Percentiles rank a stretch among this genome's conserved stretches.
These are phyloP conservation scores for Thereva nobilitata DNA, from an alignment of 2,888 invertebrate species.

Conservation along the genomic window DNA sequence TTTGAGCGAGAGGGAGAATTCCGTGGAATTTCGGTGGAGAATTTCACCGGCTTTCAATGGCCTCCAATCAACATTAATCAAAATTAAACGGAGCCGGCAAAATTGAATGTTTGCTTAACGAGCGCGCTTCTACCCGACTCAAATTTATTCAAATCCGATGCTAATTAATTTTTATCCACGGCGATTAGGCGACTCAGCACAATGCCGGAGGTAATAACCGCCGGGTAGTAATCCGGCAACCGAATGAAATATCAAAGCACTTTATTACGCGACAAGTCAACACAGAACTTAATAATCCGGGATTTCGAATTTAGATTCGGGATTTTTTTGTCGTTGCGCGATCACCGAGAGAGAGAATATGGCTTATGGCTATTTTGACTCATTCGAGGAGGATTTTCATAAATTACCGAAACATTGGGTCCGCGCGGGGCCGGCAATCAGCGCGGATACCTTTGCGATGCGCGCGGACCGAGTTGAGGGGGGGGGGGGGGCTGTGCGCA, in stretches of 20 bases:
- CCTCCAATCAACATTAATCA: too few relatives aligned
- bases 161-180: slow-evolving; percentile 19
- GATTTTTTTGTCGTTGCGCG: too few relatives aligned
- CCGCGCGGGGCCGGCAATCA: too few relatives aligned
- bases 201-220: slow-evolving; percentile 28
- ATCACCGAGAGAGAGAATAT: too few relatives aligned
- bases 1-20: neutral
- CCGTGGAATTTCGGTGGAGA: neutral
- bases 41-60: too few relatives aligned
- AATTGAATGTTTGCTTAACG: too few relatives aligned
- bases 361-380: slow-evolving; percentile 31
- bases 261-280: slow-evolving; percentile 40
- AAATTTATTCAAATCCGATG: slow-evolving; percentile 25
- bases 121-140: too few relatives aligned
- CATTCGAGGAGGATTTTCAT: slow-evolving; percentile 35
- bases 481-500: too few relatives aligned
- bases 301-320: neutral
- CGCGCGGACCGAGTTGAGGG: too few relatives aligned
- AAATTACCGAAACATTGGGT: slow-evolving; percentile 29
- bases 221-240: slow-evolving; percentile 27
- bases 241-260: slow-evolving; percentile 39
- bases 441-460: too few relatives aligned
- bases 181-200: slow-evolving; percentile 4
- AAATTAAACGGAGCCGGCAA: too few relatives aligned
- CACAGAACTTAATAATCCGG: slow-evolving; percentile 38